Percentiles rank a stretch among this genome's conserved stretches.
Evolutionary conservation across 1,140 invertebrate species (phyloP).

Genomic region (Dermatophagoides farinae): DNA sequence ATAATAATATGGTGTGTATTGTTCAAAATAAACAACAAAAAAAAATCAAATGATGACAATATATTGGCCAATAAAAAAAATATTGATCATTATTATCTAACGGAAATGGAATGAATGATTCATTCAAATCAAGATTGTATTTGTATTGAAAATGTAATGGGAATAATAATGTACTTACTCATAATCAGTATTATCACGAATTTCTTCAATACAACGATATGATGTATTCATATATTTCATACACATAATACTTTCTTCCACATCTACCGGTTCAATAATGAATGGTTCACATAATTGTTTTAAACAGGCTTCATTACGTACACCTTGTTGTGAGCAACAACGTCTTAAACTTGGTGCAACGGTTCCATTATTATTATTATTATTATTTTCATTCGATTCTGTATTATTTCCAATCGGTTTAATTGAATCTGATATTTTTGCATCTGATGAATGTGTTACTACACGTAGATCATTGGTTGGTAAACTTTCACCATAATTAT

Average conservation of each 20-base stretch:
- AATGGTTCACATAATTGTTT: slow-evolving; percentile 54
- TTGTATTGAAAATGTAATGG: background rate
- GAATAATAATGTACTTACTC: slow-evolving; percentile 34
- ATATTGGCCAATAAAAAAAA: no score
- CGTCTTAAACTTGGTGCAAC: slow-evolving; percentile 44
- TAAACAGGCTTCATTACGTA: slow-evolving; percentile 46
- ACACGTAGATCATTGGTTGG: slow-evolving; percentile 45
- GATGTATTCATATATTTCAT: slow-evolving; percentile 31
- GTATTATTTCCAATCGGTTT: background rate
- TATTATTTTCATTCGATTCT: slow-evolving; percentile 18
- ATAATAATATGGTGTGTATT: no score
- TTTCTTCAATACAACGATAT: slow-evolving; percentile 47
- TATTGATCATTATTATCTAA: no score
- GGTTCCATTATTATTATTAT: slow-evolving; percentile 28
- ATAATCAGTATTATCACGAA: slow-evolving; percentile 40
- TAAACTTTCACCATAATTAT: slow-evolving; percentile 47
- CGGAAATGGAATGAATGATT: no score
- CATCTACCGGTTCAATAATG: slow-evolving; percentile 33
- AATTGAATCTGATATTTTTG: background rate
- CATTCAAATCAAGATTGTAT: no score
- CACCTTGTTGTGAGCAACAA: slow-evolving; percentile 46
- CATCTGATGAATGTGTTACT: slow-evolving; percentile 36
- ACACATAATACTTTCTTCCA: slow-evolving; percentile 58
- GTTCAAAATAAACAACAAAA: no score
- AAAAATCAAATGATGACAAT: no score